These are phyloP conservation scores for Betta splendens DNA, from an alignment of 2,797 vertebrate genomes.

Conservation along the genomic window DNA sequence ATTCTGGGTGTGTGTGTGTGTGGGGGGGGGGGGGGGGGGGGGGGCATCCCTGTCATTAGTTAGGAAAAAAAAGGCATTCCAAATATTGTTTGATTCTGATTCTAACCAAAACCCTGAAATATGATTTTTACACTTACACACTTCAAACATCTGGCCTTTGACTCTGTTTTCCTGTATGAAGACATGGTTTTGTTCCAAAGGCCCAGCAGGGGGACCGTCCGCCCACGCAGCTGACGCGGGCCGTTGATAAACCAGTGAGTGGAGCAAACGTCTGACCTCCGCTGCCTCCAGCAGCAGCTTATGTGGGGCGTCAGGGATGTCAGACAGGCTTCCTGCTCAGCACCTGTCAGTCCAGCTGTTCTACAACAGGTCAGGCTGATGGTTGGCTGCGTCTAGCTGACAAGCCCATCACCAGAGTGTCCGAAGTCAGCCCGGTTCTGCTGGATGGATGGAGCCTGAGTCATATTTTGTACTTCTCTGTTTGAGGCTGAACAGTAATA, in stretches of 20 bases:
- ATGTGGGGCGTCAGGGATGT: slow-evolving; percentile 46
- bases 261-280: slow-evolving; percentile 7
- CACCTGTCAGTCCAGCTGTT: slow-evolving; percentile 74
- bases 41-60: too few species aligned
- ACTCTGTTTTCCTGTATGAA: neutral
- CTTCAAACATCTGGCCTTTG: too few species aligned
- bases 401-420: slow-evolving; percentile 1
- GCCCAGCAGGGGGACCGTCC: neutral
- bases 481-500: slow-evolving; percentile 27
- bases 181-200: neutral
- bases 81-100: too few species aligned
- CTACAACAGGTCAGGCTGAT: slow-evolving; percentile 55
- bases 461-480: too few species aligned
- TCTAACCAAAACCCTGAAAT: too few species aligned
- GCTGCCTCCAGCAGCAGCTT: slow-evolving; percentile 45
- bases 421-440: too few species aligned
- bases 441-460: too few species aligned
- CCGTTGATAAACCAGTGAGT: slow-evolving; percentile 1
- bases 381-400: slow-evolving; percentile 21
- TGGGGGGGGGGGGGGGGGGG: too few species aligned
- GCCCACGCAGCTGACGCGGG: neutral
- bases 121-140: too few species aligned
- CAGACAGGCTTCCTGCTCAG: slow-evolving; percentile 50
- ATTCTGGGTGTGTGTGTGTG: too few species aligned
- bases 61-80: too few species aligned